Evolutionary conservation across 2,113 vertebrate genomes (phyloP).

Genomic region (Larimichthys crocea): DNA sequence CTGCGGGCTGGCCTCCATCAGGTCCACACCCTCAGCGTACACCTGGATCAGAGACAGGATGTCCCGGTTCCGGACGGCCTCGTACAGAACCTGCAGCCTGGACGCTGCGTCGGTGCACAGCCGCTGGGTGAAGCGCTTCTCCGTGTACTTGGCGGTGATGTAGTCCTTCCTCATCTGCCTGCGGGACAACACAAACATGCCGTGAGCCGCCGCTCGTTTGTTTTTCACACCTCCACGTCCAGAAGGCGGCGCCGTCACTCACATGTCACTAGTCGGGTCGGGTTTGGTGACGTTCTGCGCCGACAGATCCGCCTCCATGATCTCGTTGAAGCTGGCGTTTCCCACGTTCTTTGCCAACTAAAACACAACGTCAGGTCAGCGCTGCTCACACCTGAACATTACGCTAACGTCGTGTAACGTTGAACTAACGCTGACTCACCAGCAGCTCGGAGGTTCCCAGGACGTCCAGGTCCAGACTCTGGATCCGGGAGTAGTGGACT

Average conservation of each 20-base stretch:
- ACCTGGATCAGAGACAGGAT: conserved; percentile 93
- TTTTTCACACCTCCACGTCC: too few relatives aligned
- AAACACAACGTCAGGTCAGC: conserved; percentile 13
- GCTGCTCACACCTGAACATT: background rate
- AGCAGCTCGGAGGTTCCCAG: conserved; percentile 96
- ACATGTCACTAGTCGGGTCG: conserved; percentile 93
- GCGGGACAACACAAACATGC: conserved; percentile 3
- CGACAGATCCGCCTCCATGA: conserved; percentile 94
- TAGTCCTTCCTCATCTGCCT: conserved; percentile 97
- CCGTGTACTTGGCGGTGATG: conserved; percentile 96
- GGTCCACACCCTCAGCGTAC: conserved; percentile 92
- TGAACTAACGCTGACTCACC: conserved; percentile 81
- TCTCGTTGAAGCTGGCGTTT: conserved; percentile 96
- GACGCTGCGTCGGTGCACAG: conserved; percentile 80
- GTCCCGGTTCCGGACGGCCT: conserved; percentile 90
- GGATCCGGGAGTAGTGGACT: conserved; percentile 98
- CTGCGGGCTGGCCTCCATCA: conserved; percentile 89
- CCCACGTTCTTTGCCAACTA: conserved; percentile 98
- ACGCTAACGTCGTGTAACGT: too few relatives aligned
- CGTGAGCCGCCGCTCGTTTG: too few relatives aligned
- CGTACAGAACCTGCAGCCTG: conserved; percentile 88
- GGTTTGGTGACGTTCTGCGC: conserved; percentile 88
- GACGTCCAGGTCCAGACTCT: conserved; percentile 95
- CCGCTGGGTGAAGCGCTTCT: conserved; percentile 88
- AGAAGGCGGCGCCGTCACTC: conserved; percentile 68